These are phyloP conservation scores for Phrixothrix hirtus DNA, from an alignment of 2,888 invertebrate genomes.

Conservation along the genomic window DNA sequence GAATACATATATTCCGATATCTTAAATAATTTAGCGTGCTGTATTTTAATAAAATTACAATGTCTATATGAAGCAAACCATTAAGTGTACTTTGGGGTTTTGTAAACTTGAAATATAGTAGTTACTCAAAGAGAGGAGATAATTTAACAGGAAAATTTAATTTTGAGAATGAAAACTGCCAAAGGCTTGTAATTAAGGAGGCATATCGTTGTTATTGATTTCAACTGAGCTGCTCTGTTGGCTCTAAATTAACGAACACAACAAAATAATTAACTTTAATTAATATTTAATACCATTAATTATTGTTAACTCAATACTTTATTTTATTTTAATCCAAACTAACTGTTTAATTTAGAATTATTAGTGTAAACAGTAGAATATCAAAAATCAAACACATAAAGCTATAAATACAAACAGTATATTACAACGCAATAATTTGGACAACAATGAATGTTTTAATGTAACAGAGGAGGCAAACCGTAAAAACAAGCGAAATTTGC, in stretches of 20 bases:
- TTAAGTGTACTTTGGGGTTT: not conserved
- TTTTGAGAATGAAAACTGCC: constrained; percentile 12
- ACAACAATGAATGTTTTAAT: constrained; percentile 15
- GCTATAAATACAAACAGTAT: too few species aligned
- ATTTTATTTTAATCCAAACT: too few species aligned
- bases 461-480: not conserved
- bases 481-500: constrained; percentile 4
- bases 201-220: constrained; percentile 22
- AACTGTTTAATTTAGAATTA: constrained; percentile 1
- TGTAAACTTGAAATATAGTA: not conserved
- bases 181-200: constrained; percentile 12
- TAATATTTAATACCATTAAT: constrained; percentile 24
- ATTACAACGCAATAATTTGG: too few species aligned
- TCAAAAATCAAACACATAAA: not conserved
- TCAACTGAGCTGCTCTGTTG: constrained; percentile 1
- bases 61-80: too few species aligned
- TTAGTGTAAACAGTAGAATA: not conserved
- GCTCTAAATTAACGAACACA: constrained; percentile 12
- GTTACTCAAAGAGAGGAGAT: not conserved
- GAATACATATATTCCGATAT: too few species aligned
- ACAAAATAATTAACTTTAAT: constrained; percentile 20
- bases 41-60: too few species aligned
- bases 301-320: constrained; percentile 12
- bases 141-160: constrained; percentile 15
- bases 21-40: too few species aligned